Evolutionary conservation across 2,797 vertebrate species (phyloP).

Genomic region (Thamnophis elegans): DNA sequence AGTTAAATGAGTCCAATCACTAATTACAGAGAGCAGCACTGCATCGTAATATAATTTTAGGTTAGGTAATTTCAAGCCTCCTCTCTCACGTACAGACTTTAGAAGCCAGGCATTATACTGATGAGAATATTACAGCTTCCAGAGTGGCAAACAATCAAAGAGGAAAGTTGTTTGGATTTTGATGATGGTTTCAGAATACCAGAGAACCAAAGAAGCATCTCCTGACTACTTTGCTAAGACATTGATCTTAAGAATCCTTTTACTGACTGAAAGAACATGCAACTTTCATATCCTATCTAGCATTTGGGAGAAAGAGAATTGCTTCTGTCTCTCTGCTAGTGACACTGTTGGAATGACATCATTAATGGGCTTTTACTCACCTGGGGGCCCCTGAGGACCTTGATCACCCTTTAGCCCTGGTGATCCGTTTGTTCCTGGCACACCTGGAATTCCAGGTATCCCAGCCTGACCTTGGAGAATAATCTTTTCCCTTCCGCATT

Average conservation of each 20-base stretch:
- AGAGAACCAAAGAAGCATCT: not conserved
- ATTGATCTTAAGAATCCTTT: not conserved
- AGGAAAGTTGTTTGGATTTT: too few relatives aligned
- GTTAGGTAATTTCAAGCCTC: too few relatives aligned
- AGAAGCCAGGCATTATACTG: not conserved
- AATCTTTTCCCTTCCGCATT: not conserved
- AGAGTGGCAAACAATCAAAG: too few relatives aligned
- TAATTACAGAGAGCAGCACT: too few relatives aligned
- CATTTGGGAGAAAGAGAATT: not conserved
- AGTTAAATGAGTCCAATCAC: too few relatives aligned
- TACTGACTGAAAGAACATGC: not conserved
- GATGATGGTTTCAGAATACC: not conserved
- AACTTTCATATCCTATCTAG: not conserved
- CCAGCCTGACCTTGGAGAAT: slow-evolving; percentile 18
- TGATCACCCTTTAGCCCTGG: slow-evolving; percentile 4
- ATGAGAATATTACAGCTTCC: too few relatives aligned
- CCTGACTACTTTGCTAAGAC: not conserved
- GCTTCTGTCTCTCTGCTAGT: not conserved
- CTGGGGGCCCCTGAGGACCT: slow-evolving; percentile 14
- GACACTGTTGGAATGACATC: not conserved
- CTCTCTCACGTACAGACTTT: too few relatives aligned
- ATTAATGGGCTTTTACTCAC: not conserved
- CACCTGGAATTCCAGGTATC: slow-evolving; percentile 27
- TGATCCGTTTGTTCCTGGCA: slow-evolving; percentile 23
- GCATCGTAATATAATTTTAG: too few relatives aligned